Evolutionary conservation across 2,888 invertebrate species (phyloP), one percentile per base, ranked within the genome.

Genomic region (Lamproptera curius): DNA sequence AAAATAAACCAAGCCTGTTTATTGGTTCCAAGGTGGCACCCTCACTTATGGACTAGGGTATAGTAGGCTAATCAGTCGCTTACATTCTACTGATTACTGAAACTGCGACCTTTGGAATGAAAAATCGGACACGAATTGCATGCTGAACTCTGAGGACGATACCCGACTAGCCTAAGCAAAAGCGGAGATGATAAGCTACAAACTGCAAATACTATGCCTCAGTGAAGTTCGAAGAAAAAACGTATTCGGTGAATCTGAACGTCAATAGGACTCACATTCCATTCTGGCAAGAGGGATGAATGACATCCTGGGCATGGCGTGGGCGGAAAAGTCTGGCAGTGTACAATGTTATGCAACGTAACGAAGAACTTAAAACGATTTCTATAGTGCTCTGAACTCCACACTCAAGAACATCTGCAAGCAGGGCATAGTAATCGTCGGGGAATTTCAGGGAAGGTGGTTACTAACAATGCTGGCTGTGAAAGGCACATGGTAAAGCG

Each of bases 171-270:
- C 46, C 31, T 46, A 46, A 46, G 43, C 42, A 34, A 49, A 46
- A 38, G 42, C 40, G 38, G 40, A 51, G 46, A 51, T 45, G 49
- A 39, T 46, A 2, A 35, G 20, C 20, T 51, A 51, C 42, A 47
- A 44, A 3, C 37, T 51, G 40, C 45, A 52, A 28, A 50, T 46
- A 17, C 50, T 53, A 13, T 47, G 50, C 16, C 42, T 44, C 5
- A 53, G 53, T 23, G 45, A 53, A 42, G 45, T 45, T n/a, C 37
- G 49, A n/a, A 48, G 48, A 41, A 52, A 53, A 33, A 48, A 48
- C n/a, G 51, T 53, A 26, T 45, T 50, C n/a, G 51, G n/a, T n/a
- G n/a, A 53, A 53, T 46, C 35, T 42, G 45, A 48, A 49, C 49
- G 17, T 36, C 43, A 3, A 42, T 16, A 16, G 42, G 50, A 15